Conservation (phyloP, 2,113 vertebrate genomes). For the Pyxicephalus adspersus region DNA sequence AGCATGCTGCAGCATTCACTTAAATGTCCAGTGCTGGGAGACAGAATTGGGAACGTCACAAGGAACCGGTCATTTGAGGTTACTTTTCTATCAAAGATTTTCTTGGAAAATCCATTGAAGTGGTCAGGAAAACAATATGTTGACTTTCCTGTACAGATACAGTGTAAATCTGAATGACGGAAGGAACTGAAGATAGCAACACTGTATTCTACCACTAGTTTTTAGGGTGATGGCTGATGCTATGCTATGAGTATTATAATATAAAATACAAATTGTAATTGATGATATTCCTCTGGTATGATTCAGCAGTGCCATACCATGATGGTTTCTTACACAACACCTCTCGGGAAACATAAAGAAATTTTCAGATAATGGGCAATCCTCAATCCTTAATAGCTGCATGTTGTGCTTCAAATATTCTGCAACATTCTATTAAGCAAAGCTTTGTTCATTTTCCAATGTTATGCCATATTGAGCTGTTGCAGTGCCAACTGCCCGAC, state of each 20-base stretch:
- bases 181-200: too few species aligned
- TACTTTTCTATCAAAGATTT: background rate
- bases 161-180: too few species aligned
- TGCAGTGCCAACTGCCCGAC: background rate
- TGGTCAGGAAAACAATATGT: background rate
- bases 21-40: background rate
- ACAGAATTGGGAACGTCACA: background rate
- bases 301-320: too few species aligned
- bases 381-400: background rate
- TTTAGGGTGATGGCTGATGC: too few species aligned
- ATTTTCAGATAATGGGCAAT: conserved; percentile 10
- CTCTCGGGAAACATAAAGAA: conserved; percentile 15
- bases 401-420: background rate
- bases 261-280: too few species aligned
- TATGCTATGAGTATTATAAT: too few species aligned
- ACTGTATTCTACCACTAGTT: too few species aligned
- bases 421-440: conserved; percentile 1
- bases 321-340: too few species aligned
- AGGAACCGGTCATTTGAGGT: background rate
- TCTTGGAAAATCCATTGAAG: background rate
- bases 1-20: too few species aligned
- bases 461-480: background rate
- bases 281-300: too few species aligned
- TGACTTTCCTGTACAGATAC: background rate
- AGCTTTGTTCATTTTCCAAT: background rate